phyloP scores from a whole-genome alignment of 2,113 vertebrate species.

The Callaeas wilsoni region DNA sequence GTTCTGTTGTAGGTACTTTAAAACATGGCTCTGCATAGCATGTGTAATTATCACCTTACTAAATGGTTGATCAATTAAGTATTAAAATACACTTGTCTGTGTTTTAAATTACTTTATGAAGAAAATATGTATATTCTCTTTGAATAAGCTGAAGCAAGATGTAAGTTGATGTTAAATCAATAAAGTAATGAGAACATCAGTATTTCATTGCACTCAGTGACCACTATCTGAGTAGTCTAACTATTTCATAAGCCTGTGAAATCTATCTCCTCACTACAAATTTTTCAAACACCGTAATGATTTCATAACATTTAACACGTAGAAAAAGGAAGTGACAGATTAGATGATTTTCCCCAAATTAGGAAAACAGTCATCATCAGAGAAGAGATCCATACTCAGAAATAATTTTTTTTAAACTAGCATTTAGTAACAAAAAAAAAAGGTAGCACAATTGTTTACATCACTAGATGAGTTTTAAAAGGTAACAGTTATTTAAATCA shows the following conservation, averaged over 20 bases:
- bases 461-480: background rate
- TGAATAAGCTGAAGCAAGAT: background rate
- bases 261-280: background rate
- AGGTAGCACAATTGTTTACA: background rate
- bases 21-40: background rate
- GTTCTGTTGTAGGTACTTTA: background rate
- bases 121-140: background rate
- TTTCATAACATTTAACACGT: background rate
- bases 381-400: background rate
- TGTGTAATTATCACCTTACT: background rate
- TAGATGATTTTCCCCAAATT: background rate
- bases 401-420: background rate
- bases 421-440: background rate
- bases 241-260: background rate
- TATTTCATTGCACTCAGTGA: background rate
- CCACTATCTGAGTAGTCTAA: background rate
- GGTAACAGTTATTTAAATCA: background rate
- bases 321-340: background rate
- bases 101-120: background rate
- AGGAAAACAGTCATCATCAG: background rate
- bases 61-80: background rate
- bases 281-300: background rate
- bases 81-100: constrained; percentile 9
- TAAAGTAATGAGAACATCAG: background rate
- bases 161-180: background rate